phyloP scores from a whole-genome alignment of 2,888 invertebrate species.

The Platerodrilus igneus region DNA sequence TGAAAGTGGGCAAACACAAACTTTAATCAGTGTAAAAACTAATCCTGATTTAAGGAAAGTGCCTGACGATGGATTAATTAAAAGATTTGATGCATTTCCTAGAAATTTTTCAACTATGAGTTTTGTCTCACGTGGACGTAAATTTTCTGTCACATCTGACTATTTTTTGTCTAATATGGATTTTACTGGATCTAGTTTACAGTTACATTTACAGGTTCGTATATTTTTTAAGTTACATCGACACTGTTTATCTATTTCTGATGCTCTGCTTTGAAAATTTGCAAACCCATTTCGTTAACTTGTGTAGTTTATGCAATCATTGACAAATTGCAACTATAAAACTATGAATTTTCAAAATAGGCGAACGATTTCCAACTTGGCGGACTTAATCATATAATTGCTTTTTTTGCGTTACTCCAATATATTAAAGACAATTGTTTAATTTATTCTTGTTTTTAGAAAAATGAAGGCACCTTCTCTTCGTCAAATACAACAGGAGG shows the following conservation, averaged over 20 bases:
- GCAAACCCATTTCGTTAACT: too few relatives aligned
- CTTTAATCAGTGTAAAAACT: constrained; percentile 39
- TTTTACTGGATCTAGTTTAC: constrained; percentile 69
- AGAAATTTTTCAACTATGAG: constrained; percentile 46
- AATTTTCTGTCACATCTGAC: constrained; percentile 57
- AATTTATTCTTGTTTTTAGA: constrained; percentile 9
- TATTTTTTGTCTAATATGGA: constrained; percentile 70
- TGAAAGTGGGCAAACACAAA: constrained; percentile 37
- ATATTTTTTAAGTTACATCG: too few relatives aligned
- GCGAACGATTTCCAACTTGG: too few relatives aligned
- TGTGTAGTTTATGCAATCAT: too few relatives aligned
- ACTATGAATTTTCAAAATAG: too few relatives aligned
- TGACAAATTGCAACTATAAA: too few relatives aligned
- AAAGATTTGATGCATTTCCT: constrained; percentile 44
- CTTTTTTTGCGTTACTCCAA: constrained; percentile 17
- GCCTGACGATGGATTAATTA: constrained; percentile 32
- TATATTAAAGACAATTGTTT: constrained; percentile 12
- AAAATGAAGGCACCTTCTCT: constrained; percentile 10
- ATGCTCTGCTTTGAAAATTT: too few relatives aligned
- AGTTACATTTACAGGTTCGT: constrained; percentile 58
- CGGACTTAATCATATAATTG: too few relatives aligned
- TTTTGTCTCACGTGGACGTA: constrained; percentile 37
- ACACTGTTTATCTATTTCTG: too few relatives aligned
- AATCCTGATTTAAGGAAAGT: constrained; percentile 42
- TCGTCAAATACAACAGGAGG: constrained; percentile 25